phyloP scores from a whole-genome alignment of 1,140 invertebrate genomes.

The Ceratoteleas bidentatus region DNA sequence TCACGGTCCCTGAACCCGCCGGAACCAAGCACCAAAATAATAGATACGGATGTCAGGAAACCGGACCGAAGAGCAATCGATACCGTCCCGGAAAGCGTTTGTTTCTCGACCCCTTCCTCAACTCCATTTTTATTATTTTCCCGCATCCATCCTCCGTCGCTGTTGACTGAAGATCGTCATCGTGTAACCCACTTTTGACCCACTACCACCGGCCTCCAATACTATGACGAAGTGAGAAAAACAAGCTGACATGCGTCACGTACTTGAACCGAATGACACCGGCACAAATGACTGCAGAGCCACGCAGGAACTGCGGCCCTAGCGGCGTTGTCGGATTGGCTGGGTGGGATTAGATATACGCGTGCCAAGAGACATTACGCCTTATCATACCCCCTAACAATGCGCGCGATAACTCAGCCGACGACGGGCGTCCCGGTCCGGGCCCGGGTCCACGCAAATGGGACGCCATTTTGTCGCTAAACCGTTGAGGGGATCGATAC shows the following conservation, averaged over 20 bases:
- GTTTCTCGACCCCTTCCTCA: neutral
- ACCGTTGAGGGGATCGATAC: too few species aligned
- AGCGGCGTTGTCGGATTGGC: too few species aligned
- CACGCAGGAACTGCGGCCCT: too few species aligned
- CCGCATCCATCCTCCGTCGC: neutral
- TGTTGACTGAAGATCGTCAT: too few species aligned
- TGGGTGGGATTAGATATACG: slow-evolving; percentile 54
- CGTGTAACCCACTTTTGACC: too few species aligned
- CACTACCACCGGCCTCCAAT: too few species aligned
- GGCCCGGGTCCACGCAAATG: too few species aligned
- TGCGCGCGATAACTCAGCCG: slow-evolving; percentile 40
- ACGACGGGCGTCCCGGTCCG: neutral
- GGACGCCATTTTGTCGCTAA: too few species aligned
- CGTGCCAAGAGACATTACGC: slow-evolving; percentile 52
- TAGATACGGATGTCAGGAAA: slow-evolving; percentile 27
- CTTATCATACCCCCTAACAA: slow-evolving; percentile 52
- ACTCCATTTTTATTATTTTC: neutral
- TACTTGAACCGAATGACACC: too few species aligned
- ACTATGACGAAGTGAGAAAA: too few species aligned
- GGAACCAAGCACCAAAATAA: slow-evolving; percentile 51
- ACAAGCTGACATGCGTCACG: too few species aligned
- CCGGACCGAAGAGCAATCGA: slow-evolving; percentile 39
- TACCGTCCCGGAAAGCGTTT: slow-evolving; percentile 22
- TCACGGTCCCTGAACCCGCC: slow-evolving; percentile 46
- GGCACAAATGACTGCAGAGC: too few species aligned